These are phyloP conservation scores for Hemistola chrysoprasaria DNA, from an alignment of 2,888 invertebrate genomes.

Conservation along the genomic window DNA sequence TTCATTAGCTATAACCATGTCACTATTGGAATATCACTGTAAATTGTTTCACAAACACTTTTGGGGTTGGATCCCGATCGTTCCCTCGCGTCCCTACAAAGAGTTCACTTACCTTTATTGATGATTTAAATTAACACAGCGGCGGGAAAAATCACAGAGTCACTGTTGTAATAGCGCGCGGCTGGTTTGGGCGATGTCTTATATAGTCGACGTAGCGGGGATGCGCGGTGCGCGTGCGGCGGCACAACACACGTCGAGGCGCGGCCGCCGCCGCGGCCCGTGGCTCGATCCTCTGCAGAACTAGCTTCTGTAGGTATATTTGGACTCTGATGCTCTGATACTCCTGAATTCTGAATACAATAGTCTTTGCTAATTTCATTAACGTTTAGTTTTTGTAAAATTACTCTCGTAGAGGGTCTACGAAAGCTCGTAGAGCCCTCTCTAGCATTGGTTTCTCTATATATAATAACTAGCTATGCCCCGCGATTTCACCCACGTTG, in stretches of 20 bases:
- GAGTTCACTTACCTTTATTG: slow-evolving; percentile 73
- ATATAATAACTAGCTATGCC: no score
- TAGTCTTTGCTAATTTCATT: no score
- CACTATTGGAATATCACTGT: slow-evolving; percentile 23
- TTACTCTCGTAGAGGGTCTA: no score
- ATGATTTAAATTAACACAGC: slow-evolving; percentile 64
- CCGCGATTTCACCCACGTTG: no score
- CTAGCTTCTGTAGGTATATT: no score
- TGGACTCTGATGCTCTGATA: no score
- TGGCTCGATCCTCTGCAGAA: slow-evolving; percentile 3
- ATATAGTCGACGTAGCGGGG: slow-evolving; percentile 76
- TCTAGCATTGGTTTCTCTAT: no score
- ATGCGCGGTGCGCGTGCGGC: slow-evolving; percentile 60
- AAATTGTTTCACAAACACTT: slow-evolving; percentile 23
- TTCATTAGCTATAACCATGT: neutral
- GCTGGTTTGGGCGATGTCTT: slow-evolving; percentile 72
- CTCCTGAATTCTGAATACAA: no score
- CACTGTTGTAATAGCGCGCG: slow-evolving; percentile 81
- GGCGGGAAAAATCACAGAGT: slow-evolving; percentile 77
- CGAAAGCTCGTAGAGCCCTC: no score
- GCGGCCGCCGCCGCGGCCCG: slow-evolving; percentile 8
- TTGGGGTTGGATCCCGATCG: slow-evolving; percentile 40
- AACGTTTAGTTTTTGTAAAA: no score
- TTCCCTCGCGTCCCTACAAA: slow-evolving; percentile 47
- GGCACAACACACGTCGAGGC: slow-evolving; percentile 39